Evolutionary conservation across 2,113 vertebrate species (phyloP).

Genomic region (Pyrgilauda ruficollis): DNA sequence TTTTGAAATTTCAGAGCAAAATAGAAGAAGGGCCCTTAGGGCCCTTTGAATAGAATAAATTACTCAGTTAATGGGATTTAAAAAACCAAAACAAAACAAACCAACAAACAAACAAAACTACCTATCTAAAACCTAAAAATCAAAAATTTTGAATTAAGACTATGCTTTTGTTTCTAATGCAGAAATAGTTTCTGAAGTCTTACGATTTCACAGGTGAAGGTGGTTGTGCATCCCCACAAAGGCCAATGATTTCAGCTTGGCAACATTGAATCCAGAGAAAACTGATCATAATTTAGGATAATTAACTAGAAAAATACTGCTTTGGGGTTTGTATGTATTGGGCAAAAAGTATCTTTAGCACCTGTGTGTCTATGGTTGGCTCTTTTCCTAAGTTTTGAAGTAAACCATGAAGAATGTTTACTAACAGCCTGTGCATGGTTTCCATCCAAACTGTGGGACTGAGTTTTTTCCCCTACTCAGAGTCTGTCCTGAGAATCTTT

Average conservation of each 20-base stretch:
- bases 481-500: background rate
- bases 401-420: background rate
- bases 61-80: background rate
- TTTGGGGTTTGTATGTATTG: background rate
- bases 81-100: background rate
- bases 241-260: background rate
- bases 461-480: background rate
- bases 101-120: background rate
- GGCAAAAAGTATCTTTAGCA: background rate
- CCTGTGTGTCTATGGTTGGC: background rate
- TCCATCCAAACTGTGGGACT: background rate
- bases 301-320: background rate
- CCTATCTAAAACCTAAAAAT: background rate
- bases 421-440: background rate
- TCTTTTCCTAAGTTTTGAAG: background rate
- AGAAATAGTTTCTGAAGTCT: background rate
- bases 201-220: background rate
- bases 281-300: background rate
- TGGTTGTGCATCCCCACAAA: background rate
- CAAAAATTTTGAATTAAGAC: background rate
- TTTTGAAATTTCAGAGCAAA: background rate
- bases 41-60: background rate
- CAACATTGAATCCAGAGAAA: background rate
- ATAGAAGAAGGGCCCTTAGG: background rate
- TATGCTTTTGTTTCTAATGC: background rate